Conservation (phyloP, 1,140 invertebrate species). For the Cylas formicarius region DNA sequence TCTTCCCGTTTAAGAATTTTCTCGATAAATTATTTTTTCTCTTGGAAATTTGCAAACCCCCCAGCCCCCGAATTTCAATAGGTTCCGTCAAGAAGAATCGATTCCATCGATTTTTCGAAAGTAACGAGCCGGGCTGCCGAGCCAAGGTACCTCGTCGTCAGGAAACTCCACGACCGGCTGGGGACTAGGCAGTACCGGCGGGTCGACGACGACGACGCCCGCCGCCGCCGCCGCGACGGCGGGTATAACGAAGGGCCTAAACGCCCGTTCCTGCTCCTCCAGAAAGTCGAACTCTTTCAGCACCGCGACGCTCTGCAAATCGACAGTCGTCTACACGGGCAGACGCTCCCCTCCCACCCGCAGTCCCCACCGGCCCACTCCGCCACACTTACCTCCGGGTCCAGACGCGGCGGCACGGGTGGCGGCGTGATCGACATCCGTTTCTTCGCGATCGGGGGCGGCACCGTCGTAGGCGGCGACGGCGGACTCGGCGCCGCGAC, state of each 20-base stretch:
- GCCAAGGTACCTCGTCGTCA: slow-evolving; percentile 59
- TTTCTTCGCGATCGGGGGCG: slow-evolving; percentile 39
- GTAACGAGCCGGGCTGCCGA: slow-evolving; percentile 18
- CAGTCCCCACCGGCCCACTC: no score
- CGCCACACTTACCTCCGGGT: slow-evolving; percentile 53
- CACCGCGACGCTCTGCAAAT: slow-evolving; percentile 70
- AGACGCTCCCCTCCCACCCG: no score
- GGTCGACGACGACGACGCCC: slow-evolving; percentile 36
- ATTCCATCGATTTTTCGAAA: slow-evolving; percentile 26
- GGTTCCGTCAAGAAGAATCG: no score
- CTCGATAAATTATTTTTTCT: no score
- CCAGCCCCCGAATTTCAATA: slow-evolving; percentile 2
- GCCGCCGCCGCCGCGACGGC: slow-evolving; percentile 40
- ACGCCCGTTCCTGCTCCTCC: slow-evolving; percentile 54
- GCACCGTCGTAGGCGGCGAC: slow-evolving; percentile 42
- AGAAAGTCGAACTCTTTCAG: slow-evolving; percentile 84
- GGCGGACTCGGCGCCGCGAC: slow-evolving; percentile 49
- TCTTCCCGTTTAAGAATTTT: no score
- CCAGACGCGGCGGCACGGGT: slow-evolving; percentile 54
- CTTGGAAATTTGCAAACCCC: not conserved
- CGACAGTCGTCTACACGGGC: slow-evolving; percentile 21
- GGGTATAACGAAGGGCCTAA: slow-evolving; percentile 36
- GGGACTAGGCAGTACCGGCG: slow-evolving; percentile 57
- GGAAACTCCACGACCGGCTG: slow-evolving; percentile 72
- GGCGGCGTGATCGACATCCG: slow-evolving; percentile 40